These are phyloP conservation scores for Phrynosoma platyrhinos DNA, from an alignment of 2,113 vertebrate genomes.

Conservation along the genomic window DNA sequence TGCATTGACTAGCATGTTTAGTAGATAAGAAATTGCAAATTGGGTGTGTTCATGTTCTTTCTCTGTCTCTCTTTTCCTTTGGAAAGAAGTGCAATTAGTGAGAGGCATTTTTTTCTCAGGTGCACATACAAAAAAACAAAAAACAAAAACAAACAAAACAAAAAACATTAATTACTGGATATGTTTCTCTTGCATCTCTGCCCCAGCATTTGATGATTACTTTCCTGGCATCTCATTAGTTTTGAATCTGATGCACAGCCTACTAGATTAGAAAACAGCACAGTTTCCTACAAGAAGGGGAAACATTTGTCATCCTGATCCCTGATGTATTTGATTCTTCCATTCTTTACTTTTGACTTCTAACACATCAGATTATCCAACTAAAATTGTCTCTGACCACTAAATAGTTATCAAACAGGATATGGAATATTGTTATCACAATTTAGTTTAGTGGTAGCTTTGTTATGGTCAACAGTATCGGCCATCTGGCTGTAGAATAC, in stretches of 20 bases:
- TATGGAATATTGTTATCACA: neutral
- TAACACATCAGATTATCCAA: constrained; percentile 10
- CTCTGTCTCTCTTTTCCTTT: constrained; percentile 41
- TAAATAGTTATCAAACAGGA: constrained; percentile 17
- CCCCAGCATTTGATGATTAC: constrained; percentile 62
- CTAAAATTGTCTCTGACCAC: neutral
- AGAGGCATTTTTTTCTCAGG: constrained; percentile 51
- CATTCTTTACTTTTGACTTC: constrained; percentile 40
- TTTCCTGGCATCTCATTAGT: constrained; percentile 65
- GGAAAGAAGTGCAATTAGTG: constrained; percentile 63
- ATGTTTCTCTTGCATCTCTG: constrained; percentile 61
- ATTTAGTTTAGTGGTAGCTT: constrained; percentile 29
- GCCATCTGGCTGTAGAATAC: neutral
- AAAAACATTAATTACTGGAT: constrained; percentile 69
- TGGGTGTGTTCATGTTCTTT: constrained; percentile 21
- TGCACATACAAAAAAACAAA: constrained; percentile 3
- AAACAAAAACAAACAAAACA: neutral
- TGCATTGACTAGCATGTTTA: constrained; percentile 56
- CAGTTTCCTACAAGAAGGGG: constrained; percentile 45
- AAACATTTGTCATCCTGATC: constrained; percentile 8
- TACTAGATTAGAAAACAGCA: constrained; percentile 44
- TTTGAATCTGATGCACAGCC: constrained; percentile 54
- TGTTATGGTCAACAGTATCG: neutral
- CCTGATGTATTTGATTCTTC: neutral
- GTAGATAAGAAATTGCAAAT: constrained; percentile 53